Percentiles rank a stretch among this genome's conserved stretches.
Evolutionary conservation across 1,140 invertebrate species (phyloP).

Genomic region (Brachionus sp.): DNA sequence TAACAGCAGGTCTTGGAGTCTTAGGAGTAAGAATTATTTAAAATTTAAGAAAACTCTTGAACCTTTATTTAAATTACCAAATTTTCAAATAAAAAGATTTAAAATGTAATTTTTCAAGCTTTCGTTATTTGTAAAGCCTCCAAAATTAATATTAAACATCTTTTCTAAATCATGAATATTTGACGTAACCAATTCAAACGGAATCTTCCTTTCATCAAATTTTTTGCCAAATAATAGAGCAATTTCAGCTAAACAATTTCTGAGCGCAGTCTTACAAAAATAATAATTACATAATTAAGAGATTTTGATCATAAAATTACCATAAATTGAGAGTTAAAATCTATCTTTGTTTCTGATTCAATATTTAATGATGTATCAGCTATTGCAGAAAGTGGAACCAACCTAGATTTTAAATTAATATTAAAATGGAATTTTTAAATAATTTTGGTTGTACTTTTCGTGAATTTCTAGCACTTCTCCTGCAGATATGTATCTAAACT

Average conservation of each 20-base stretch:
- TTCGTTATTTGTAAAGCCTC: conserved; percentile 17
- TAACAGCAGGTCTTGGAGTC: neutral
- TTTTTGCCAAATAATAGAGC: conserved; percentile 17
- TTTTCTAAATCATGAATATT: conserved; percentile 29
- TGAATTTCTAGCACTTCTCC: conserved; percentile 24
- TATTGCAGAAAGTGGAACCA: conserved; percentile 11
- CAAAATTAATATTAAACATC: conserved; percentile 38
- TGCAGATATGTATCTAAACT: conserved; percentile 25
- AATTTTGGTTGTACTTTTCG: conserved; percentile 6
- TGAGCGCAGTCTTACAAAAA: neutral
- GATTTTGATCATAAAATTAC: neutral
- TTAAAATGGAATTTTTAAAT: neutral
- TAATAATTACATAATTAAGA: neutral
- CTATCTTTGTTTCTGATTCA: neutral
- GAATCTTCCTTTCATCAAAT: conserved; percentile 16
- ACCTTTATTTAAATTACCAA: neutral
- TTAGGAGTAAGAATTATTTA: neutral
- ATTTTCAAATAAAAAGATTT: conserved; percentile 43
- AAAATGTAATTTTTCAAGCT: conserved; percentile 43
- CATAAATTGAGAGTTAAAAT: neutral
- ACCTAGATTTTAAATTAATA: neutral
- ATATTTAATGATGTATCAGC: conserved; percentile 7
- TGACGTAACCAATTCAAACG: neutral
- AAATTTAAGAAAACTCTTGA: neutral
- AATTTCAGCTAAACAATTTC: neutral